phyloP scores from a whole-genome alignment of 2,888 invertebrate genomes.

The Strigamia transsilvanica region DNA sequence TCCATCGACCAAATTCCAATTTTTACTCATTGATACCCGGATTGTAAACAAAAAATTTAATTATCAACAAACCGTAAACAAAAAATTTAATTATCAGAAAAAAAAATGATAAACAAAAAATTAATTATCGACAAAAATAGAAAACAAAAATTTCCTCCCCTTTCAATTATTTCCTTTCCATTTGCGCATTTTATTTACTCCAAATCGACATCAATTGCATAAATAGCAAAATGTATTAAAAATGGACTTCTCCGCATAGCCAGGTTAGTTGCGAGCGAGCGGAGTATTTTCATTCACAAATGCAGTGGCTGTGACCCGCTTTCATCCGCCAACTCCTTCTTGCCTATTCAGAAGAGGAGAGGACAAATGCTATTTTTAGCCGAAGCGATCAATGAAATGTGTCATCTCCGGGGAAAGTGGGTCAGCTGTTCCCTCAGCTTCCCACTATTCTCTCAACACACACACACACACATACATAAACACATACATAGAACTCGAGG shows the following conservation, averaged over 20 bases:
- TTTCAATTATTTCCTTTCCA: too few relatives aligned
- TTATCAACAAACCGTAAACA: too few relatives aligned
- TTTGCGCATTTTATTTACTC: too few relatives aligned
- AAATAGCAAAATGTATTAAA: neutral
- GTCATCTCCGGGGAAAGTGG: slow-evolving; percentile 49
- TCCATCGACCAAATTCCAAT: too few relatives aligned
- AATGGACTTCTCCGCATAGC: neutral
- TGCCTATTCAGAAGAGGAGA: slow-evolving; percentile 41
- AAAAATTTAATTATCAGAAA: too few relatives aligned
- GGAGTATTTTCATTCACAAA: slow-evolving; percentile 45
- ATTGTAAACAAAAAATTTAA: too few relatives aligned
- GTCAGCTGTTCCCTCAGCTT: slow-evolving; percentile 47
- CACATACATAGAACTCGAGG: neutral
- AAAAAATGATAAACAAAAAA: too few relatives aligned
- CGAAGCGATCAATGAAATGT: slow-evolving; percentile 36
- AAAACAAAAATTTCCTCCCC: too few relatives aligned
- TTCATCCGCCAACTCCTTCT: slow-evolving; percentile 38
- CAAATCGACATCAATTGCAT: too few relatives aligned
- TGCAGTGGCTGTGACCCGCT: slow-evolving; percentile 45
- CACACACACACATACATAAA: neutral
- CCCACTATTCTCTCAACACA: slow-evolving; percentile 35
- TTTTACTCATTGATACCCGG: too few relatives aligned
- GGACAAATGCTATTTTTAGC: slow-evolving; percentile 39
- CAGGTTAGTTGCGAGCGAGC: neutral
- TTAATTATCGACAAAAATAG: too few relatives aligned